Conservation (phyloP, 2,113 vertebrate genomes). For the Probosciger aterrimus region DNA sequence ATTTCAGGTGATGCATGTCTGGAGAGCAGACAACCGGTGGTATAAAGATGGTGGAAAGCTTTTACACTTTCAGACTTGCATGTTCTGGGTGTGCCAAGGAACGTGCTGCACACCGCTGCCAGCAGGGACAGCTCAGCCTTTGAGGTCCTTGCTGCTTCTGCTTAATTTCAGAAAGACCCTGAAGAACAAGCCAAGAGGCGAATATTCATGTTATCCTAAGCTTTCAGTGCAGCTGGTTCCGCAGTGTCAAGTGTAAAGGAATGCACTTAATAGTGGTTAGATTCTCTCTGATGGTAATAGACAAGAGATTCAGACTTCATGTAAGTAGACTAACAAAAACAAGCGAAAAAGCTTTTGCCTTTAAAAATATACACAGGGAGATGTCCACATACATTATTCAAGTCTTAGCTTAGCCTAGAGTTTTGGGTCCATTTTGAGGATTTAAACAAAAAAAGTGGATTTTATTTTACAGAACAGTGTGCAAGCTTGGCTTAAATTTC, state of each 20-base stretch:
- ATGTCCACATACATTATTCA: neutral
- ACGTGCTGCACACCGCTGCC: neutral
- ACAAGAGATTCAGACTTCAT: neutral
- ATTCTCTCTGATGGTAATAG: neutral
- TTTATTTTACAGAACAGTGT: neutral
- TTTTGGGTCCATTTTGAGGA: neutral
- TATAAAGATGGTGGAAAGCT: neutral
- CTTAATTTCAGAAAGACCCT: neutral
- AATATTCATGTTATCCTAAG: neutral
- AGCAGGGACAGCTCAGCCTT: neutral
- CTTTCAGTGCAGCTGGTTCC: neutral
- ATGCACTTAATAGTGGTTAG: neutral
- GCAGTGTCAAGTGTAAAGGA: accelerated
- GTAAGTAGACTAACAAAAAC: neutral
- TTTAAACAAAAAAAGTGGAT: neutral
- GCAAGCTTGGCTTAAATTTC: neutral
- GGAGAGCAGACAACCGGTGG: neutral
- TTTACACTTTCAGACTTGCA: neutral
- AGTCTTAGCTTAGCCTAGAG: neutral
- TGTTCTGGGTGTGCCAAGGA: accelerated
- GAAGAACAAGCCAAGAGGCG: neutral
- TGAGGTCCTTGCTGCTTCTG: neutral
- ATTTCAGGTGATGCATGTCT: neutral
- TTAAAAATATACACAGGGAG: neutral
- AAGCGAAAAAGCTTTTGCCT: neutral